Evolutionary conservation across 1,140 invertebrate species (phyloP), one percentile per base, ranked within the genome.

Genomic region (Protaetia brevitarsis): DNA sequence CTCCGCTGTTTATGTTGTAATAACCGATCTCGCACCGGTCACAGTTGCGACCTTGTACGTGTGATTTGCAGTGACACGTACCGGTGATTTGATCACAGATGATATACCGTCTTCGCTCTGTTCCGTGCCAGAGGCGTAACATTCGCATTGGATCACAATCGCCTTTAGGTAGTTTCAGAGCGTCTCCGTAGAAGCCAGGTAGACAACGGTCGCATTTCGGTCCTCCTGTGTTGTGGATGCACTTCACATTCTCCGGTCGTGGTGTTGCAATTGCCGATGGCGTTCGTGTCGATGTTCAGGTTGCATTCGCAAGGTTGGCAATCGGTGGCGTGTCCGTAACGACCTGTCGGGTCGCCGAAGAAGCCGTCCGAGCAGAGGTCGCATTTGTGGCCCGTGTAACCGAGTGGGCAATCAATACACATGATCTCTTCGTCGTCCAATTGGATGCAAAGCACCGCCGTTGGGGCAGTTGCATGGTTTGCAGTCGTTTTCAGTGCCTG

Each of bases 181-280:
- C 92, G 77, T 96, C 92, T 27, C 94, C 94, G 74, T 89, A 96
- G 79, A 87, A 95, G 60, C 92, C 94, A 60, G 90, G 86, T 66
- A 96, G 80, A 82, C 97, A 99, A 73, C 89, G 88, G 68, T 98
- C 95, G 78, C 97, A 94, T 70, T 88, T 85, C 7, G 82, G 77
- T 2, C 97, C 97, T 26, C 88, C 94, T 2, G 97, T 98, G 73
- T 97, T 97, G 77, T 98, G 93, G 65, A 98, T 96, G 78, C 97
- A 99, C 76, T 97, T 98, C 0, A 96, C 97, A 99, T 77, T 96
- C 91, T 36, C 97, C 97, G 21, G 91, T 95, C 8, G 90, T 92
- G 31, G 94, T 84, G 76, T 97, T 93, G 74, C 95, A 97, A 78
- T 96, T 97, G 41, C 93, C 92, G 19, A 98, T 92, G 2, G 92